Percentiles rank a stretch among this genome's conserved stretches.
Evolutionary conservation across 2,113 vertebrate genomes (phyloP).

Genomic region (Microtus ochrogaster): DNA sequence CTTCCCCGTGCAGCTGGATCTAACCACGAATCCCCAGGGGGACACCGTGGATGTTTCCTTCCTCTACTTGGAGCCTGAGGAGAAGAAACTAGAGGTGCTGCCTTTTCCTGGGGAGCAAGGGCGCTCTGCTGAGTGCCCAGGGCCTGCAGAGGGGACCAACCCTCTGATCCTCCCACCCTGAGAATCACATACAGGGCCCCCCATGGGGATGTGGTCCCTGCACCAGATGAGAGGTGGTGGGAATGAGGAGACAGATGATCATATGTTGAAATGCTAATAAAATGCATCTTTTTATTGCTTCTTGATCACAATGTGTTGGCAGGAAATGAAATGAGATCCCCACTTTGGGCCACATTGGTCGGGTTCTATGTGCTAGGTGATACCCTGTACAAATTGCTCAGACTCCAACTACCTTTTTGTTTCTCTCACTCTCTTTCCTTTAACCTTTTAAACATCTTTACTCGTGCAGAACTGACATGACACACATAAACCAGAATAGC

Average conservation of each 20-base stretch:
- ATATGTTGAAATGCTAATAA: conserved; percentile 35
- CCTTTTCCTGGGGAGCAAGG: conserved; percentile 79
- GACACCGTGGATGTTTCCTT: conserved; percentile 41
- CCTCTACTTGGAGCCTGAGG: not conserved
- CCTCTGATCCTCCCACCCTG: conserved; percentile 62
- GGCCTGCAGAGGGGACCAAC: not conserved
- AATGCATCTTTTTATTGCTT: not conserved
- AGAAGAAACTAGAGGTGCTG: conserved; percentile 60
- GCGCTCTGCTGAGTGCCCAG: conserved; percentile 80
- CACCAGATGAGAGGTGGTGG: not conserved
- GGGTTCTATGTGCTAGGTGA: too few species aligned
- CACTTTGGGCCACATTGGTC: not conserved
- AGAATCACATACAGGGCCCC: not conserved
- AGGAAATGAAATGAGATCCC: not conserved
- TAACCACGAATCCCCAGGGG: conserved; percentile 60
- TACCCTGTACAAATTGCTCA: not conserved
- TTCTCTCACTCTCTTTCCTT: not conserved
- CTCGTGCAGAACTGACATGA: not conserved
- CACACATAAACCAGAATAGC: too few species aligned
- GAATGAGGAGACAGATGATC: not conserved
- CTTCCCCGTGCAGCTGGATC: conserved; percentile 63
- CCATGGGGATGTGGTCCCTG: too few species aligned
- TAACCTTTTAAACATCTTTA: not conserved
- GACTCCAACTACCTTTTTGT: not conserved
- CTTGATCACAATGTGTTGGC: not conserved